phyloP scores from a whole-genome alignment of 2,113 vertebrate species.

The Hyperopisus bebe region DNA sequence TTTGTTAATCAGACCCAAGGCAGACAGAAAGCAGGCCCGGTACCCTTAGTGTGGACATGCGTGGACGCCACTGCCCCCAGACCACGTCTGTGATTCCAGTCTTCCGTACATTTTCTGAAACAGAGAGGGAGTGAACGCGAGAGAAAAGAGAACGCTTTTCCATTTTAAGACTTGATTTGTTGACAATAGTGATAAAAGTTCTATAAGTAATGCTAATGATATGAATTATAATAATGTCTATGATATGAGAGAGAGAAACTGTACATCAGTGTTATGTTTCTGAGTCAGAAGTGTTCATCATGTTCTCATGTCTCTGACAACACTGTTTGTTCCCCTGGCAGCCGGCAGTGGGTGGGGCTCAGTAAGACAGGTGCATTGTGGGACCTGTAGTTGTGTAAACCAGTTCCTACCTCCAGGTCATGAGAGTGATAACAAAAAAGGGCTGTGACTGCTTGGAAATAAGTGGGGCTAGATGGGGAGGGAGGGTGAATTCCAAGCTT shows the following conservation, averaged over 20 bases:
- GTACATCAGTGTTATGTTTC: slow-evolving; percentile 29
- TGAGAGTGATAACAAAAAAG: background rate
- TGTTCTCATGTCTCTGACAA: slow-evolving; percentile 33
- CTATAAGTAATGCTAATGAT: slow-evolving; percentile 31
- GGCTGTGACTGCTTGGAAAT: slow-evolving; percentile 16
- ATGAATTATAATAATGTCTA: slow-evolving; percentile 30
- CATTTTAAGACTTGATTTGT: slow-evolving; percentile 52
- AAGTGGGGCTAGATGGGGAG: background rate
- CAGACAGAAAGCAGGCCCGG: background rate
- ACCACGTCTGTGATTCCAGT: slow-evolving; percentile 48
- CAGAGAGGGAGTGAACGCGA: slow-evolving; percentile 48
- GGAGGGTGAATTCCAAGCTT: background rate
- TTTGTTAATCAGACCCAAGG: background rate
- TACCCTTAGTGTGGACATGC: background rate
- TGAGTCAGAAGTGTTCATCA: slow-evolving; percentile 20
- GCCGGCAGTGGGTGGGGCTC: slow-evolving; percentile 47
- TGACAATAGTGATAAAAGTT: slow-evolving; percentile 42
- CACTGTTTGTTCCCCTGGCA: slow-evolving; percentile 40
- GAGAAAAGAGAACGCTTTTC: slow-evolving; percentile 55
- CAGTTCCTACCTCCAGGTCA: slow-evolving; percentile 18
- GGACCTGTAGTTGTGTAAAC: slow-evolving; percentile 24
- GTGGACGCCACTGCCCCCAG: background rate
- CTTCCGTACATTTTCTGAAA: slow-evolving; percentile 56
- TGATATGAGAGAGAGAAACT: slow-evolving; percentile 37
- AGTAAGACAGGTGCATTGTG: slow-evolving; percentile 38